These are phyloP conservation scores for Bellardia bayeri DNA, from an alignment of 2,888 invertebrate genomes.

Conservation along the genomic window DNA sequence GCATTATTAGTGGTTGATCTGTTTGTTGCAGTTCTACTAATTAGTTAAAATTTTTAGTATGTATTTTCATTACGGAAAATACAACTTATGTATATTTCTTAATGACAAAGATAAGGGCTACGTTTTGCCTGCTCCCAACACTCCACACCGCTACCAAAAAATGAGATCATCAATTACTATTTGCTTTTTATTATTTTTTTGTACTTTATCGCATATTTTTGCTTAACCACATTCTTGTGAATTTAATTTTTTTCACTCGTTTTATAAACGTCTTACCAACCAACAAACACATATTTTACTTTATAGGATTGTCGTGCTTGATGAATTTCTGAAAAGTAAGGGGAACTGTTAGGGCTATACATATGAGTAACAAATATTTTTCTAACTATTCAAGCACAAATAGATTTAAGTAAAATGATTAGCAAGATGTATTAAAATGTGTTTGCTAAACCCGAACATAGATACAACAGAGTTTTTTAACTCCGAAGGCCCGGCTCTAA, in stretches of 20 bases:
- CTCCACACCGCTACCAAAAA: constrained; percentile 44
- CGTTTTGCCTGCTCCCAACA: constrained; percentile 21
- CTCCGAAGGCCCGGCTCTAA: too few species aligned
- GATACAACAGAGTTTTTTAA: too few species aligned
- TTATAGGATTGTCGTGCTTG: constrained; percentile 9
- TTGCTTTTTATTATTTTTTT: constrained; percentile 46
- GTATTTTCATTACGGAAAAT: background rate
- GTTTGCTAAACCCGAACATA: too few species aligned
- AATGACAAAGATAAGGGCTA: constrained; percentile 62
- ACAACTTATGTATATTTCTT: constrained; percentile 13
- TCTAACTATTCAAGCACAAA: too few species aligned
- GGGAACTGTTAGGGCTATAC: background rate
- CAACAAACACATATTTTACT: constrained; percentile 36
- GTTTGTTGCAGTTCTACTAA: constrained; percentile 3
- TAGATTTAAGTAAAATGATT: too few species aligned
- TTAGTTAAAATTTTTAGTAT: background rate
- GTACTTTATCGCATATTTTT: constrained; percentile 68
- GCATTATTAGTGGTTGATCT: constrained; percentile 42
- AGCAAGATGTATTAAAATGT: too few species aligned
- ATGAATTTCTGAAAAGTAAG: background rate
- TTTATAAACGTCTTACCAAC: constrained; percentile 63
- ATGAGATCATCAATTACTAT: constrained; percentile 70
- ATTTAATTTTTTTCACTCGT: constrained; percentile 56
- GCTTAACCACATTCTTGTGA: constrained; percentile 68
- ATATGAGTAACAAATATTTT: too few species aligned